phyloP scores from a whole-genome alignment of 2,888 invertebrate genomes.

The Aplocera efformata region DNA sequence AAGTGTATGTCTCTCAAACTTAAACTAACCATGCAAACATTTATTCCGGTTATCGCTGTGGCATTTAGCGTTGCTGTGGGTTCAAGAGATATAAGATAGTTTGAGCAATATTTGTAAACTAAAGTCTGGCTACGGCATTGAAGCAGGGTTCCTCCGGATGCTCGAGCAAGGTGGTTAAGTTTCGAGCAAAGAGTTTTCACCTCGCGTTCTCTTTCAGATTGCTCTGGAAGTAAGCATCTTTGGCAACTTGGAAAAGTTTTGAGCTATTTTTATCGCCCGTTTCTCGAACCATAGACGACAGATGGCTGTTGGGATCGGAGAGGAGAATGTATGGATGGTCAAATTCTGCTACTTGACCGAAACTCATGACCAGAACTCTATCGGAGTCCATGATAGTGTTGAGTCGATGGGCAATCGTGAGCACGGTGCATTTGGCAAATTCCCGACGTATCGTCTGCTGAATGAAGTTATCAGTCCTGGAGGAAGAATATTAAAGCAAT shows the following conservation, averaged over 20 bases:
- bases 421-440: constrained; percentile 89
- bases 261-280: constrained; percentile 80
- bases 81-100: too few species aligned
- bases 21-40: too few species aligned
- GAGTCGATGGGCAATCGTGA: constrained; percentile 94
- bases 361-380: constrained; percentile 85
- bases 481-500: constrained; percentile 21
- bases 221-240: constrained; percentile 60
- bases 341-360: constrained; percentile 82
- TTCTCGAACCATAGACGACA: constrained; percentile 80
- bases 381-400: constrained; percentile 96
- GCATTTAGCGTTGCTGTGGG: too few species aligned
- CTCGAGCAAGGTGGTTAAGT: too few species aligned
- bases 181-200: constrained; percentile 28
- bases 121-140: too few species aligned
- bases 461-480: constrained; percentile 88
- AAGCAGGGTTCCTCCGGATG: too few species aligned
- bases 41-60: too few species aligned
- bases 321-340: constrained; percentile 82
- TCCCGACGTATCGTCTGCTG: constrained; percentile 90
- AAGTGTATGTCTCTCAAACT: too few species aligned
- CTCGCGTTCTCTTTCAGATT: constrained; percentile 55
- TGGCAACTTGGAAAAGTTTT: constrained; percentile 69
- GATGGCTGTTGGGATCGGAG: constrained; percentile 72
- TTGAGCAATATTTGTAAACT: too few species aligned